These are phyloP conservation scores for Falco novaeseelandiae DNA, from an alignment of 2,797 vertebrate genomes.

Conservation along the genomic window DNA sequence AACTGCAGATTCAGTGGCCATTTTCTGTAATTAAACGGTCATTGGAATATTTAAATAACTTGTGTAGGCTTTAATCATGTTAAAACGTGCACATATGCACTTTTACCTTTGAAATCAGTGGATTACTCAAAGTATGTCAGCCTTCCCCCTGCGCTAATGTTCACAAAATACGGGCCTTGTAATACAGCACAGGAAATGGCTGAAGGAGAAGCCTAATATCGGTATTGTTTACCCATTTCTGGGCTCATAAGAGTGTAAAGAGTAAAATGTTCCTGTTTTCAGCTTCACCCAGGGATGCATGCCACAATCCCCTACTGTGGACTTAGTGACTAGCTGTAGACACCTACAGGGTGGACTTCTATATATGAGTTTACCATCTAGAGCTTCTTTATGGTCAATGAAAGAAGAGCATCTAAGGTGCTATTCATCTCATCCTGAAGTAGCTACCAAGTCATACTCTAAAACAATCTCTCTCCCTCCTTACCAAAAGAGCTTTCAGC, in stretches of 20 bases:
- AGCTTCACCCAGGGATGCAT: background rate
- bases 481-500: background rate
- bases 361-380: background rate
- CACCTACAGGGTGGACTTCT: background rate
- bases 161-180: background rate
- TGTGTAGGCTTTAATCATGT: background rate
- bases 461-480: background rate
- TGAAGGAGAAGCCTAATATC: background rate
- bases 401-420: background rate
- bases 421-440: background rate
- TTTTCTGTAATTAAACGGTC: background rate
- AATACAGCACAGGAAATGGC: background rate
- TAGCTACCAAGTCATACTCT: background rate
- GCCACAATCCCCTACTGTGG: fast-evolving
- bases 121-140: background rate
- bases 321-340: background rate
- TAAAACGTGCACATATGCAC: background rate
- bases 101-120: background rate
- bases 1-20: background rate
- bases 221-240: background rate
- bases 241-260: background rate
- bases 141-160: background rate
- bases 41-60: background rate
- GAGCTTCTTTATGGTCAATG: background rate
- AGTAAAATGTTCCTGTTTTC: background rate